Conservation (phyloP, 2,113 vertebrate species). For the Dermatemys mawii region DNA sequence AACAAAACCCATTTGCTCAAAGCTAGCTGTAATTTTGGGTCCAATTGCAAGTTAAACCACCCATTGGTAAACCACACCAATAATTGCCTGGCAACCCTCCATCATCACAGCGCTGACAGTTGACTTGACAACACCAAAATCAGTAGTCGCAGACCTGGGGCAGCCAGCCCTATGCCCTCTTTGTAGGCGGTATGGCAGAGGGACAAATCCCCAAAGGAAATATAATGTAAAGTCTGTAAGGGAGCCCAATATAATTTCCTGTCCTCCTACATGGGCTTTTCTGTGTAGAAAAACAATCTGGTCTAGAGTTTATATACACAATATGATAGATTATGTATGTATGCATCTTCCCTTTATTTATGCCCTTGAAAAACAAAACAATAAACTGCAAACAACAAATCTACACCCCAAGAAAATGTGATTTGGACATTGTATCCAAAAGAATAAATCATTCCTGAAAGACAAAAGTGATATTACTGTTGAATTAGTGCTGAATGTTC, state of each 20-base stretch:
- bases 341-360: neutral
- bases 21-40: no score
- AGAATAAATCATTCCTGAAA: slow-evolving; percentile 69
- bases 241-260: neutral
- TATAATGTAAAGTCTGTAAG: neutral
- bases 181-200: neutral
- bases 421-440: slow-evolving; percentile 33
- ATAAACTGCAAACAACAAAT: slow-evolving; percentile 40
- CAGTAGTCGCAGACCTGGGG: no score
- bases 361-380: slow-evolving; percentile 52
- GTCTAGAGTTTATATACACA: neutral
- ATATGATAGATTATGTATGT: neutral
- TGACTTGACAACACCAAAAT: neutral
- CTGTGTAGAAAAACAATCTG: neutral
- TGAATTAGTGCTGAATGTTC: slow-evolving; percentile 54
- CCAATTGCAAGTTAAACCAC: neutral
- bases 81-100: neutral
- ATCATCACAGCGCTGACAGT: neutral
- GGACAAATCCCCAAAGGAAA: neutral
- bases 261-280: neutral
- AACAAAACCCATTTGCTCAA: no score
- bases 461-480: slow-evolving; percentile 36
- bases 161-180: neutral
- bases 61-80: neutral
- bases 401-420: slow-evolving; percentile 39